A percentile compares a stretch with the other conserved stretches of the same genome.
Conservation (phyloP, 2,113 vertebrate genomes). For the Trochalopteron elliotii region DNA sequence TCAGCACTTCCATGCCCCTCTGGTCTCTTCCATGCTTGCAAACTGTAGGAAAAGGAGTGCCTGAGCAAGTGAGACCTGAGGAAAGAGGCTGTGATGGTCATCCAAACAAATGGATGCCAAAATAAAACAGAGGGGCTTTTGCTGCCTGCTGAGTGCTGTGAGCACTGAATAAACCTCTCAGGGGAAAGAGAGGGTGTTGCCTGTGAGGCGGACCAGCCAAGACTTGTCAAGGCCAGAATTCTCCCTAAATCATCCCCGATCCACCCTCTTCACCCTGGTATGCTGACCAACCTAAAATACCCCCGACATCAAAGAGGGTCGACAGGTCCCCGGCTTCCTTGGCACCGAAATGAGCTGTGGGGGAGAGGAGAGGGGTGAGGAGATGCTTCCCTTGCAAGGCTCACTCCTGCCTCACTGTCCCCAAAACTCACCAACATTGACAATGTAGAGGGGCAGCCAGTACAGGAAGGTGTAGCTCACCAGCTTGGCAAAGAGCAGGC, state of each 20-base stretch:
- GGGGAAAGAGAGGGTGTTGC: background rate
- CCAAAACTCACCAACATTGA: constrained; percentile 85
- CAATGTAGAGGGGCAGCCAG: constrained; percentile 97
- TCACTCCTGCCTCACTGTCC: rapidly evolving
- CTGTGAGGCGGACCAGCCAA: background rate
- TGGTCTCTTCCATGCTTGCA: background rate
- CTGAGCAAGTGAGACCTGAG: background rate
- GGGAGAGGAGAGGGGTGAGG: background rate
- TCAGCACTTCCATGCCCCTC: background rate
- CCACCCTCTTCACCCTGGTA: rapidly evolving
- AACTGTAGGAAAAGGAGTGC: background rate
- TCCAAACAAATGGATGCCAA: background rate
- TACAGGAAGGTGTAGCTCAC: constrained; percentile 99
- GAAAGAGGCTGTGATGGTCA: background rate
- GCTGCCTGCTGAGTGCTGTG: background rate
- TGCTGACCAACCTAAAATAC: constrained; percentile 84
- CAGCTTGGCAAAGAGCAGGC: constrained; percentile 94
- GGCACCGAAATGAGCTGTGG: constrained; percentile 87
- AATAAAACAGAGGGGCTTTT: rapidly evolving
- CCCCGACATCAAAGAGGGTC: constrained; percentile 93
- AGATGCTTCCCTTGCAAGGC: background rate
- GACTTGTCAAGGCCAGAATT: background rate
- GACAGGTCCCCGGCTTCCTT: constrained; percentile 91
- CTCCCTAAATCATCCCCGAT: background rate
- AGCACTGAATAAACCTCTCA: background rate